Conservation (phyloP, 2,888 invertebrate species). For the Chrysomela aeneicollis region DNA sequence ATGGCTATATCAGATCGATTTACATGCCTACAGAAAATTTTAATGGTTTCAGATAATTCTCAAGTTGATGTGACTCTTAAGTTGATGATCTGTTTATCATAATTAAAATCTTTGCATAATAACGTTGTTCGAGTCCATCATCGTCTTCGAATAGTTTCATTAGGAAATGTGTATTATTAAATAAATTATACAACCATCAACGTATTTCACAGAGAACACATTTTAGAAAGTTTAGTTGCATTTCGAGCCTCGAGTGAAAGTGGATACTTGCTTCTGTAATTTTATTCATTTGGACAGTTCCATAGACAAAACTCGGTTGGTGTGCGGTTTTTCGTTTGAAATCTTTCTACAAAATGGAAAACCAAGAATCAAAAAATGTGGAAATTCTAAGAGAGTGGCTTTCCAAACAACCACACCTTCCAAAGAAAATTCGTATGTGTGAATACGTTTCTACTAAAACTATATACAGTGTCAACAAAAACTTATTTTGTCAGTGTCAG, state of each 20-base stretch:
- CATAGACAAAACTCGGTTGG: neutral
- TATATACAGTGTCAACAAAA: no score
- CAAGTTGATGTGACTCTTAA: neutral
- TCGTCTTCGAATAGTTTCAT: neutral
- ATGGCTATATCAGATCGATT: no score
- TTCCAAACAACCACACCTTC: conserved; percentile 70
- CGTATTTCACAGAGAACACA: neutral
- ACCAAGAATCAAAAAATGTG: conserved; percentile 55
- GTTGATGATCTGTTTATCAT: neutral
- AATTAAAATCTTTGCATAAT: neutral
- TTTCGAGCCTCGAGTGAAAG: neutral
- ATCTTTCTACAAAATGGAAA: conserved; percentile 16
- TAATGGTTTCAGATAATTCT: no score
- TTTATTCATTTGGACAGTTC: neutral
- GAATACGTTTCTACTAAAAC: no score
- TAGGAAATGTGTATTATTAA: conserved; percentile 1
- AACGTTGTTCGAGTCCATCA: neutral
- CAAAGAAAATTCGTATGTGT: conserved; percentile 71
- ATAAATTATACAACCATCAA: neutral
- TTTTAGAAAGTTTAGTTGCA: neutral
- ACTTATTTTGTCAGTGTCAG: no score
- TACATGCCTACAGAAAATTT: no score
- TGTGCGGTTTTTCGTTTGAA: neutral
- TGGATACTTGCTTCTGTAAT: neutral
- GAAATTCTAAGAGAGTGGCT: conserved; percentile 68